Percentiles rank a stretch among this genome's conserved stretches.
These are phyloP conservation scores for Sardina pilchardus DNA, from an alignment of 2,113 vertebrate species.

Conservation along the genomic window DNA sequence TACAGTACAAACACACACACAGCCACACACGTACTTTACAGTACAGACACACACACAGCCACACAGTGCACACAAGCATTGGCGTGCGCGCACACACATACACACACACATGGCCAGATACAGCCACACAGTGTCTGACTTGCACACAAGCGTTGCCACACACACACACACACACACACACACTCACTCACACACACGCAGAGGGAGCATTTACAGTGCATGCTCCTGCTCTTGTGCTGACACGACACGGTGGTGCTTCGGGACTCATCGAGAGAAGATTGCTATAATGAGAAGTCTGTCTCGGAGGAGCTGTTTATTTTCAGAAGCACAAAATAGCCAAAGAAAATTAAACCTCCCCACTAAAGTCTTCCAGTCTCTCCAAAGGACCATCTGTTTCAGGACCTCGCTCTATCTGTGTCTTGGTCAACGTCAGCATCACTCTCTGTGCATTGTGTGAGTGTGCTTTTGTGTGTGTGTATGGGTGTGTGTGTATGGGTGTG, in stretches of 20 bases:
- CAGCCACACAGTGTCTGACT: background rate
- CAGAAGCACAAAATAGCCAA: conserved; percentile 42
- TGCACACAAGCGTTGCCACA: background rate
- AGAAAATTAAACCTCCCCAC: conserved; percentile 58
- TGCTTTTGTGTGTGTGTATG: background rate
- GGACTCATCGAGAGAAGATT: conserved; percentile 16
- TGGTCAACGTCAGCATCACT: background rate
- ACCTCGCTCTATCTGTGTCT: background rate
- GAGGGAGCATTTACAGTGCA: background rate
- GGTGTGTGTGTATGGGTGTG: background rate
- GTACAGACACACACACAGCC: background rate
- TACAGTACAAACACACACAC: background rate
- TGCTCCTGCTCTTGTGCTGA: background rate
- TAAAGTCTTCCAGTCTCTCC: conserved; percentile 56
- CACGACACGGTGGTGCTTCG: conserved; percentile 2
- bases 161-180: background rate
- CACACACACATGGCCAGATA: background rate
- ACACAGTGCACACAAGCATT: background rate
- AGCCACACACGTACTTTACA: background rate
- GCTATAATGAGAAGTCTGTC: conserved; percentile 42
- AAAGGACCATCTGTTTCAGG: conserved; percentile 9
- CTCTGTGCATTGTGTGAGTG: background rate
- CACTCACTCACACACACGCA: background rate
- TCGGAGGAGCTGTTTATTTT: conserved; percentile 53
- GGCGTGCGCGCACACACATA: background rate